Percentiles rank a stretch among this genome's conserved stretches.
phyloP scores from a whole-genome alignment of 2,797 vertebrate species.

The Labroides dimidiatus region DNA sequence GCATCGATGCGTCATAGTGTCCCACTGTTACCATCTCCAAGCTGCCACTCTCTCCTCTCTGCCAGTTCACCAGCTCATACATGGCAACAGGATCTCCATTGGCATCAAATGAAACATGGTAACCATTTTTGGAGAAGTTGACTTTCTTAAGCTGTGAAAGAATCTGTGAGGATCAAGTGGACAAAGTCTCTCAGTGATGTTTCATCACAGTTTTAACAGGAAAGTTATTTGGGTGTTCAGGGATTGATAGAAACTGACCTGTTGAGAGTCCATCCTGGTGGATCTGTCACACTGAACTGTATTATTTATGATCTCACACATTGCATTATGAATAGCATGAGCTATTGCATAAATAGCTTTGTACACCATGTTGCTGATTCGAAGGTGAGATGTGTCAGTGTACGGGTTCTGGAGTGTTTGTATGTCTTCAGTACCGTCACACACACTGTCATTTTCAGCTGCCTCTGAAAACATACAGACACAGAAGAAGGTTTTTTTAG shows the following conservation, averaged over 20 bases:
- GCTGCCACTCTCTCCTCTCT: background rate
- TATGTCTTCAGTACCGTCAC: background rate
- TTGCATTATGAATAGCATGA: background rate
- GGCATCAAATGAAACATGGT: background rate
- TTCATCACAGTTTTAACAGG: background rate
- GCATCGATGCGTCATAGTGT: background rate
- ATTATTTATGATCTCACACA: background rate
- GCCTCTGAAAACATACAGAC: background rate
- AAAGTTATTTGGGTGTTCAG: background rate
- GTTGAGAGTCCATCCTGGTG: background rate
- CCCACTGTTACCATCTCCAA: background rate
- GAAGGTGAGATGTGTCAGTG: background rate
- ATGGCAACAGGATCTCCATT: slow-evolving; percentile 2
- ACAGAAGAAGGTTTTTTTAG: background rate
- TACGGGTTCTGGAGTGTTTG: background rate
- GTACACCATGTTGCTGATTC: background rate
- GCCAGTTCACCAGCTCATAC: slow-evolving; percentile 6
- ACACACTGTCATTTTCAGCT: background rate
- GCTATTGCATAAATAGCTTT: background rate
- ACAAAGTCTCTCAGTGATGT: no score
- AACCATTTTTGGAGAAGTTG: background rate
- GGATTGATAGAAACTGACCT: background rate
- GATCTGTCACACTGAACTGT: background rate
- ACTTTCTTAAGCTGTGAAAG: background rate
- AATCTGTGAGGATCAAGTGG: background rate